A percentile compares a stretch with the other conserved stretches of the same genome.
Evolutionary conservation across 2,797 vertebrate genomes (phyloP).

Genomic region (Poeciliopsis gracilis): DNA sequence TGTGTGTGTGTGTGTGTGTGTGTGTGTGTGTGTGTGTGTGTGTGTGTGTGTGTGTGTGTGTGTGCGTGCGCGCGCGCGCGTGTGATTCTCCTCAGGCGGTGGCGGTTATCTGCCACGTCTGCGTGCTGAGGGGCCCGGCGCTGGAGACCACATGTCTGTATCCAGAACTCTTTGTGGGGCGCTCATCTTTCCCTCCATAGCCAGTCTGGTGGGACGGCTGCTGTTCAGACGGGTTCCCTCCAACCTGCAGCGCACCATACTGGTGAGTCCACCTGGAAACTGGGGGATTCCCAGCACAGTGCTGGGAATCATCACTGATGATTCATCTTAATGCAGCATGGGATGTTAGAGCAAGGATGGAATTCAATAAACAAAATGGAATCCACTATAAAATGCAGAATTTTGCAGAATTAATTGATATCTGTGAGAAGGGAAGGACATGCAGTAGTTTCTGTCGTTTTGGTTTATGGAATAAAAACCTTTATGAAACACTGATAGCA

Average conservation of each 20-base stretch:
- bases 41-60: not conserved
- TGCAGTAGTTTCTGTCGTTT: too few species aligned
- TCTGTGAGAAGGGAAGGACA: not conserved
- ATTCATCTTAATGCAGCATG: not conserved
- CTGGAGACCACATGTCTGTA: conserved; percentile 78
- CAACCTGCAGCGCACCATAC: conserved; percentile 79
- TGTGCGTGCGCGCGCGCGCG: not conserved
- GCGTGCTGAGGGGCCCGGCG: conserved; percentile 55
- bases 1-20: too few species aligned
- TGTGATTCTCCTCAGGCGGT: conserved; percentile 46
- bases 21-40: too few species aligned
- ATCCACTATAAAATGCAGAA: too few species aligned
- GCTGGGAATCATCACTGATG: too few species aligned
- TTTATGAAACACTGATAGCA: too few species aligned
- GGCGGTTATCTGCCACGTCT: conserved; percentile 59
- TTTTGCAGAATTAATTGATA: too few species aligned
- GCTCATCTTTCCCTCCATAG: conserved; percentile 82
- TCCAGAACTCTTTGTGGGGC: conserved; percentile 84
- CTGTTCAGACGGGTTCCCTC: conserved; percentile 76
- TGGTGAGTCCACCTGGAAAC: conserved; percentile 65
- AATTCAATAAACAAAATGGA: not conserved
- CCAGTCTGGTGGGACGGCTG: conserved; percentile 79
- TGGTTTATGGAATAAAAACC: too few species aligned
- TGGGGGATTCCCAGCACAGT: not conserved
- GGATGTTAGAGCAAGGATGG: not conserved